These are phyloP conservation scores for Theonella swinhoei DNA, from an alignment of 37 sponge, comb jelly and placozoan species.

Conservation along the genomic window DNA sequence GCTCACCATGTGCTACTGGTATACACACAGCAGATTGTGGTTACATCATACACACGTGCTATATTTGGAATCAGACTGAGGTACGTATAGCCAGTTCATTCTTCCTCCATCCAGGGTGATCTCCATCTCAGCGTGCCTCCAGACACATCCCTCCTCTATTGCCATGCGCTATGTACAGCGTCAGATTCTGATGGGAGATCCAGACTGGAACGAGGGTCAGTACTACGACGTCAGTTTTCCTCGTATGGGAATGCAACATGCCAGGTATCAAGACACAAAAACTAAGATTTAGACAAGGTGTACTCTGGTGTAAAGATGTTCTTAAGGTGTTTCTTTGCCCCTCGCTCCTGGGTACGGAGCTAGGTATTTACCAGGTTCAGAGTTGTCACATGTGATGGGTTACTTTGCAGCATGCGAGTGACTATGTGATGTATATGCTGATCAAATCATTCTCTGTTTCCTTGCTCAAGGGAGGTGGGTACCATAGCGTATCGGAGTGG, in stretches of 20 bases:
- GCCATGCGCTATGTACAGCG: conserved; percentile 81
- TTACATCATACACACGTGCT: too few relatives aligned
- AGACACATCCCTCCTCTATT: conserved; percentile 75
- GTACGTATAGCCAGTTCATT: too few relatives aligned
- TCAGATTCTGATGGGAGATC: conserved; percentile 78
- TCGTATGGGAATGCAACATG: conserved; percentile 76
- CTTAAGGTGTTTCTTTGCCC: not conserved
- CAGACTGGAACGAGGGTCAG: conserved; percentile 79
- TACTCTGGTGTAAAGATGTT: not conserved
- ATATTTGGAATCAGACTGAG: too few relatives aligned
- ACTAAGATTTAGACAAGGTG: not conserved
- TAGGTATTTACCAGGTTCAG: too few relatives aligned
- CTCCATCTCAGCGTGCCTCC: conserved; percentile 59
- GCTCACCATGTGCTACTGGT: too few relatives aligned
- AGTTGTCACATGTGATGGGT: too few relatives aligned
- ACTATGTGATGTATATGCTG: not conserved
- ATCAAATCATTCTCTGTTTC: not conserved
- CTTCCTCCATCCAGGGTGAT: conserved; percentile 55
- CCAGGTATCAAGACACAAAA: too few relatives aligned
- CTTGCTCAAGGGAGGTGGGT: conserved; percentile 61
- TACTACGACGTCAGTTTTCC: conserved; percentile 78
- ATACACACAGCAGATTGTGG: too few relatives aligned
- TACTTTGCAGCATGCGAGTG: not conserved
- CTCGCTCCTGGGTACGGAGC: too few relatives aligned
- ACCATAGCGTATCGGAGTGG: conserved; percentile 80